These are phyloP conservation scores for Aurelia sp. DNA, from an alignment of 30 jellyfish, hydroid and myxozoan species.

Conservation along the genomic window DNA sequence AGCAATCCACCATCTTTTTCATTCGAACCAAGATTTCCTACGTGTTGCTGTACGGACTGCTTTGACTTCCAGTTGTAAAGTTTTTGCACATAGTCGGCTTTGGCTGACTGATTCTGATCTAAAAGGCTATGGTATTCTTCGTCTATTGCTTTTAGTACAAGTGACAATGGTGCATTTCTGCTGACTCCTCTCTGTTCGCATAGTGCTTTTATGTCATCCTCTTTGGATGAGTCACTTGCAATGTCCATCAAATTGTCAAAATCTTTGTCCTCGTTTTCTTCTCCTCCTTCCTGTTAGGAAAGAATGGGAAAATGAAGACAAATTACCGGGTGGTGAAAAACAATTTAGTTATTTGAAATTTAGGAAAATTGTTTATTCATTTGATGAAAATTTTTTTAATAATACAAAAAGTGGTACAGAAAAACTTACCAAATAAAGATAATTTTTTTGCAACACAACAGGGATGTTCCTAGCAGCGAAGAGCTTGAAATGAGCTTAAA, in stretches of 20 bases:
- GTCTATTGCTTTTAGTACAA: conserved; percentile 76
- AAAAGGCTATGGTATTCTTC: conserved; percentile 75
- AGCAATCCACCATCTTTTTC: conserved; percentile 30
- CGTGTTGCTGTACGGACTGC: conserved; percentile 22
- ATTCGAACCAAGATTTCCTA: not conserved
- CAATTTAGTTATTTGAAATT: too few species aligned
- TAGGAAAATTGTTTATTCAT: too few species aligned
- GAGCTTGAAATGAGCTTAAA: too few species aligned
- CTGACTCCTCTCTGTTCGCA: conserved; percentile 58
- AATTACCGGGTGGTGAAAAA: too few species aligned
- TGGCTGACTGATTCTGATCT: conserved; percentile 75
- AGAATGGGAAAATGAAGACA: too few species aligned
- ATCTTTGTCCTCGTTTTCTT: conserved; percentile 51
- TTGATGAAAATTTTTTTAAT: too few species aligned
- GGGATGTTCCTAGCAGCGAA: too few species aligned
- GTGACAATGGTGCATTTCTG: conserved; percentile 51
- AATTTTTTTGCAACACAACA: too few species aligned
- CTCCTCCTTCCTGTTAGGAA: not conserved
- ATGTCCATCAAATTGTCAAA: conserved; percentile 65
- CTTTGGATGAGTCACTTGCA: conserved; percentile 70
- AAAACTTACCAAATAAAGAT: too few species aligned
- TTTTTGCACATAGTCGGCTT: conserved; percentile 87
- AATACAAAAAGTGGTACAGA: too few species aligned
- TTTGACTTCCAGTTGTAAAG: conserved; percentile 78
- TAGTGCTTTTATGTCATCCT: conserved; percentile 78